Evolutionary conservation across 2,888 invertebrate genomes (phyloP).

Genomic region (Nomada goodeniana): DNA sequence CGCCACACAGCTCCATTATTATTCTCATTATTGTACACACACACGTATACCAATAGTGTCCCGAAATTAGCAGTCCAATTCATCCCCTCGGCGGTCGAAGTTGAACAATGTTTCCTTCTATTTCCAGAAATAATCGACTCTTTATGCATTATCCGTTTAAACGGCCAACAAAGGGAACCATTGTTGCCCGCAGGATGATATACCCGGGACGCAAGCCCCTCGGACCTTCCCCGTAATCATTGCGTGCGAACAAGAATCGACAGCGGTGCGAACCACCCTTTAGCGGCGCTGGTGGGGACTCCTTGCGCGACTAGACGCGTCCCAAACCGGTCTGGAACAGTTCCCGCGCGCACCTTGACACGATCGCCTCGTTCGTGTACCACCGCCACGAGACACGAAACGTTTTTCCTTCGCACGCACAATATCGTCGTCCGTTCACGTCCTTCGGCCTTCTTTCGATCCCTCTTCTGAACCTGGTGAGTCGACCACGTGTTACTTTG

Average conservation of each 20-base stretch:
- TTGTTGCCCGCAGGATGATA: not conserved
- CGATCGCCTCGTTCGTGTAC: constrained; percentile 42
- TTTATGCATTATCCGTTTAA: not conserved
- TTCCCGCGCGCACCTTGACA: constrained; percentile 65
- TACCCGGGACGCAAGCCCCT: not conserved
- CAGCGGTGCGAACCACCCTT: constrained; percentile 24
- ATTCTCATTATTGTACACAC: too few relatives aligned
- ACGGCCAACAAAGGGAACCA: not conserved
- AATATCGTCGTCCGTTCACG: too few relatives aligned
- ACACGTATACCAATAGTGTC: too few relatives aligned
- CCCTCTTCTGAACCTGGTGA: too few relatives aligned
- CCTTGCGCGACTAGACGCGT: constrained; percentile 31
- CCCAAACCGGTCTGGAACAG: constrained; percentile 56
- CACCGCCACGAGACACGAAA: not conserved
- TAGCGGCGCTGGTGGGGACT: constrained; percentile 16
- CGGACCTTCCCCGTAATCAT: not conserved
- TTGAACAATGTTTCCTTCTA: not conserved
- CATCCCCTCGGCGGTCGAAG: too few relatives aligned
- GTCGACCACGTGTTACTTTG: too few relatives aligned
- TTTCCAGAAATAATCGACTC: not conserved
- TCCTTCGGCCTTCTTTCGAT: too few relatives aligned
- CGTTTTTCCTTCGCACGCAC: too few relatives aligned
- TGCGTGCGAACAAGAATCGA: constrained; percentile 9
- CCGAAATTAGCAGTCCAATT: too few relatives aligned
- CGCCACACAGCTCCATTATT: too few relatives aligned